Evolutionary conservation across 2,797 vertebrate genomes (phyloP).

Genomic region (Phylloscopus collybita): DNA sequence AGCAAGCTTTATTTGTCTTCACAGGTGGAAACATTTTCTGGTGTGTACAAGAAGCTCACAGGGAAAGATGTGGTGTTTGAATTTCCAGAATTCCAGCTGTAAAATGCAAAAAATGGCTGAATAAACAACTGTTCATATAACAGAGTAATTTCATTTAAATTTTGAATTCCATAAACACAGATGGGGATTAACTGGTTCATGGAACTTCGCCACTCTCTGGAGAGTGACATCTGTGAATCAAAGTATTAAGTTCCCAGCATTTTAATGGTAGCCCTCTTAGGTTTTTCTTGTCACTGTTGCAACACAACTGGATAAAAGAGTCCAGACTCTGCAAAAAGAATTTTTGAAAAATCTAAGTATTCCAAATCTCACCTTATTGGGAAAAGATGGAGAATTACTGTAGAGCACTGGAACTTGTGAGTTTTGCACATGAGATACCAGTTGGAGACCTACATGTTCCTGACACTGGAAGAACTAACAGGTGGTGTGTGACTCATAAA

Average conservation of each 20-base stretch:
- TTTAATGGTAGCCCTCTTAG: not conserved
- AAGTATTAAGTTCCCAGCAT: not conserved
- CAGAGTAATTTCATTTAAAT: slow-evolving; percentile 57
- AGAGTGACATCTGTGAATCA: not conserved
- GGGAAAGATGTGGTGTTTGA: slow-evolving; percentile 99
- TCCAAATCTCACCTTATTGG: not conserved
- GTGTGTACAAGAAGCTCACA: slow-evolving; percentile 99
- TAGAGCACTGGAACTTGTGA: not conserved
- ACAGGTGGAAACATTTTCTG: slow-evolving; percentile 97
- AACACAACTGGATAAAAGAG: not conserved
- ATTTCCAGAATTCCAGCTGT: slow-evolving; percentile 98
- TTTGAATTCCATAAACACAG: not conserved
- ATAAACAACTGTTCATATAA: slow-evolving; percentile 85
- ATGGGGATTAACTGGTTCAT: not conserved
- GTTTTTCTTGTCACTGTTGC: not conserved
- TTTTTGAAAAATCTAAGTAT: not conserved
- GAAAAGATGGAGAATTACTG: not conserved
- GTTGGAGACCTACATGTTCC: not conserved
- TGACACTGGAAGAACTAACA: not conserved
- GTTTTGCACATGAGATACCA: not conserved
- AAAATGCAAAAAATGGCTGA: slow-evolving; percentile 84
- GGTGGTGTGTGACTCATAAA: not conserved
- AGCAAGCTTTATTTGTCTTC: slow-evolving; percentile 33
- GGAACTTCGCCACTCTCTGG: not conserved
- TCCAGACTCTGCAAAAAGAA: not conserved